A percentile compares a stretch with the other conserved stretches of the same genome.
These are phyloP conservation scores for Haemorhous mexicanus DNA, from an alignment of 2,113 vertebrate species.

Conservation along the genomic window DNA sequence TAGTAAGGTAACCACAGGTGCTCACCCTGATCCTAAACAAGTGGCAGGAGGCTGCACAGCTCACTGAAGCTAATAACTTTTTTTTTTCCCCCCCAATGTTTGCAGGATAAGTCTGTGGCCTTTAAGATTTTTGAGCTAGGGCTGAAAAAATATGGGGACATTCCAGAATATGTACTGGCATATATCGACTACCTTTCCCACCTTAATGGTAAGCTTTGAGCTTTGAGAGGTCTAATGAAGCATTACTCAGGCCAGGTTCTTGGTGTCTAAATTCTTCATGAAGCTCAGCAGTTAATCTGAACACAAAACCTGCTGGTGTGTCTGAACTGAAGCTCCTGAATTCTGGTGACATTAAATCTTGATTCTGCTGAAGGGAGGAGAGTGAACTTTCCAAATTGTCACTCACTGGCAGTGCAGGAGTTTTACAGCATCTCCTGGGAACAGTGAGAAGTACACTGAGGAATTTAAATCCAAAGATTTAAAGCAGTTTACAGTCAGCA, in stretches of 20 bases:
- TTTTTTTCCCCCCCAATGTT: neutral
- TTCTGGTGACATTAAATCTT: neutral
- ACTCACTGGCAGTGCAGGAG: neutral
- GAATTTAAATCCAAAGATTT: neutral
- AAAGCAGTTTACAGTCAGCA: neutral
- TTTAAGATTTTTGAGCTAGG: slow-evolving; percentile 99
- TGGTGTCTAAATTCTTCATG: neutral
- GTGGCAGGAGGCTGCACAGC: neutral
- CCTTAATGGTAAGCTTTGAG: slow-evolving; percentile 87
- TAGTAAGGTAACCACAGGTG: slow-evolving; percentile 85
- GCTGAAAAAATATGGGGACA: slow-evolving; percentile 98
- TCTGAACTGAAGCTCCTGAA: neutral
- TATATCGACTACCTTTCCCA: slow-evolving; percentile 99
- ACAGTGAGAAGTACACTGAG: neutral
- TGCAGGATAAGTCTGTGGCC: slow-evolving; percentile 98
- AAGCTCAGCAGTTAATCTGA: neutral
- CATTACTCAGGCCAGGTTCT: neutral
- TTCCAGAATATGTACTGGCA: slow-evolving; percentile 97
- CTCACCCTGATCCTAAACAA: neutral
- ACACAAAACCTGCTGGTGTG: neutral
- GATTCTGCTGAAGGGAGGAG: neutral
- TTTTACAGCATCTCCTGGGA: neutral
- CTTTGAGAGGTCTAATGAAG: neutral
- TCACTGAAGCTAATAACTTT: neutral
- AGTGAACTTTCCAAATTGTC: neutral